phyloP scores from a whole-genome alignment of 30 jellyfish, hydroid and myxozoan genomes.

The Turritopsis rubra region DNA sequence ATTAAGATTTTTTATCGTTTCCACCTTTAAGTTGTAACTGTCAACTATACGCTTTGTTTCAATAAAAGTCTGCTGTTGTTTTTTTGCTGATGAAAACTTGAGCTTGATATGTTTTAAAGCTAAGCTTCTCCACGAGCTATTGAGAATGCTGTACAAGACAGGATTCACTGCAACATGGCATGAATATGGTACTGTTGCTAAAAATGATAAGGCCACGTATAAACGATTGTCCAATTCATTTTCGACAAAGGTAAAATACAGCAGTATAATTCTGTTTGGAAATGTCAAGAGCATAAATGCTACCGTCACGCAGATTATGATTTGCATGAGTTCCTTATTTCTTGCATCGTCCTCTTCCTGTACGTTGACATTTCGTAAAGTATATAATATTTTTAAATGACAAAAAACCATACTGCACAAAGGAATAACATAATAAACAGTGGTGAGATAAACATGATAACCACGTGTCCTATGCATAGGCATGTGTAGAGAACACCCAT shows the following conservation, averaged over 20 bases:
- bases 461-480: not conserved
- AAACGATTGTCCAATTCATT: not conserved
- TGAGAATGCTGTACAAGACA: not conserved
- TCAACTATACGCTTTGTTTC: not conserved
- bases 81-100: not conserved
- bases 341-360: not conserved
- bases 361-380: not conserved
- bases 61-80: not conserved
- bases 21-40: too few relatives aligned
- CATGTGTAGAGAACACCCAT: not conserved
- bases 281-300: not conserved
- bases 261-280: slow-evolving; percentile 7
- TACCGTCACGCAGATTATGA: not conserved
- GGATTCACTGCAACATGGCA: slow-evolving; percentile 11
- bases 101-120: not conserved
- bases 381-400: not conserved
- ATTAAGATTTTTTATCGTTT: too few relatives aligned
- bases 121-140: not conserved
- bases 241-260: not conserved
- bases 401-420: not conserved
- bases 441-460: not conserved
- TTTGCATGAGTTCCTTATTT: not conserved
- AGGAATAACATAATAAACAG: not conserved
- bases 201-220: not conserved
- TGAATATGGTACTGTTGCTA: not conserved